phyloP scores from a whole-genome alignment of 2,797 vertebrate genomes.

The Malacoraja senta region DNA sequence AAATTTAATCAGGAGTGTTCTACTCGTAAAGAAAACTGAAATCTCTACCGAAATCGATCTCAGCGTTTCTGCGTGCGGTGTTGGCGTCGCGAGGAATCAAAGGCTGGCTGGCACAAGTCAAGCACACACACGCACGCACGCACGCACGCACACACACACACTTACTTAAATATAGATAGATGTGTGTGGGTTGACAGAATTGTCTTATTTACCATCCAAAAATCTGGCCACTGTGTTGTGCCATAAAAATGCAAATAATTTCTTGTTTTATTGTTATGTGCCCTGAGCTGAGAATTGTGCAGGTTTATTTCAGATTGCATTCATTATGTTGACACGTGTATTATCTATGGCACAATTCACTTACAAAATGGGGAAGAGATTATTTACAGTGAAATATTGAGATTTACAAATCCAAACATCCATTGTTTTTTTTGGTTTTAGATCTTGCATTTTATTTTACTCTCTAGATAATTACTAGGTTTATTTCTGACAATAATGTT shows the following conservation, averaged over 20 bases:
- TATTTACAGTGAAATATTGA: neutral
- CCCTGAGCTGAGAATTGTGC: neutral
- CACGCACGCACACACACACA: too few species aligned
- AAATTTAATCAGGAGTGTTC: too few species aligned
- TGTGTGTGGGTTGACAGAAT: neutral
- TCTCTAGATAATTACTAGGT: neutral
- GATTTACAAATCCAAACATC: neutral
- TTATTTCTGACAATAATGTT: too few species aligned
- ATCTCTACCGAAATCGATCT: too few species aligned
- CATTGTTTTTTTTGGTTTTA: conserved; percentile 6
- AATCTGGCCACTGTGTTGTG: neutral
- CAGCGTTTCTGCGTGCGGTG: too few species aligned
- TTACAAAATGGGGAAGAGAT: neutral
- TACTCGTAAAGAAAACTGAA: too few species aligned
- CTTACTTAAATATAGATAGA: too few species aligned
- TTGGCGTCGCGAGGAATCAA: too few species aligned
- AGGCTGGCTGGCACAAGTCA: too few species aligned
- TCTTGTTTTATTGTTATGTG: neutral
- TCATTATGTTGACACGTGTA: neutral
- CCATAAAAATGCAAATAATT: neutral
- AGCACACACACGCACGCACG: too few species aligned
- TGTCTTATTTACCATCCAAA: neutral
- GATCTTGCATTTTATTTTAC: neutral
- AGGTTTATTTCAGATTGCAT: neutral
- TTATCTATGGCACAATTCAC: neutral